Evolutionary conservation across 2,113 vertebrate genomes (phyloP), one percentile per base, ranked within the genome.

Genomic region (Heteronetta atricapilla): DNA sequence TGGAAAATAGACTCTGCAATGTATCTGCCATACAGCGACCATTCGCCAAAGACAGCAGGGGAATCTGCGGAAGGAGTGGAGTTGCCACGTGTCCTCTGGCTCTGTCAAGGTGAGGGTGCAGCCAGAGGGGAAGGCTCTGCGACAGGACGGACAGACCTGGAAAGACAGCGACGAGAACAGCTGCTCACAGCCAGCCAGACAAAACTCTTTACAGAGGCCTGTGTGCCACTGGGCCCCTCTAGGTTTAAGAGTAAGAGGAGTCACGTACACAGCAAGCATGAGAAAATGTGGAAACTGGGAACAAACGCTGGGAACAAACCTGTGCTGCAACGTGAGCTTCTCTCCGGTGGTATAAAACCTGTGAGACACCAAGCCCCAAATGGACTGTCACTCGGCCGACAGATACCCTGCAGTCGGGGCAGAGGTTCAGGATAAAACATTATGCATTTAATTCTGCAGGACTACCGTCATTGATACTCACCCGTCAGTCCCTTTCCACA

Each of bases 11-110:
- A 46, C 36, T 50, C 38, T 46, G 22, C n/a, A 87, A 64, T 18
- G 25, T 46, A 69, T 53, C 29, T 80, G 25, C 26, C 33, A 69
- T 26, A 78, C 8, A 38, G 38, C n/a, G 67, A 73, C 58, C 31
- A 33, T 20, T 55, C 1, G 1, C 22, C 8, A 4, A 80, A 56
- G 25, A 22, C 22, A 0, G 1, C 22, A 0, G 1, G 17, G 21
- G 8, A 2, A 52, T 52, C 53, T 0, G 0, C 46, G 48, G 55
- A 50, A 44, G 53, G 48, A 64, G 5, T 28, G 62, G 79, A 90
- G 53, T 5, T 26, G 15, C 53, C 40, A 28, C 17, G 20, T 1
- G 0, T 82, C 6, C 28, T 28, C 14, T 2, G 4, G 40, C 10
- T 20, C 19, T 81, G 40, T 74, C 12, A 75, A 55, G n/a, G 23